These are phyloP conservation scores for Drosophila mojavensis DNA, from an alignment of 1,140 invertebrate species.

Conservation along the genomic window DNA sequence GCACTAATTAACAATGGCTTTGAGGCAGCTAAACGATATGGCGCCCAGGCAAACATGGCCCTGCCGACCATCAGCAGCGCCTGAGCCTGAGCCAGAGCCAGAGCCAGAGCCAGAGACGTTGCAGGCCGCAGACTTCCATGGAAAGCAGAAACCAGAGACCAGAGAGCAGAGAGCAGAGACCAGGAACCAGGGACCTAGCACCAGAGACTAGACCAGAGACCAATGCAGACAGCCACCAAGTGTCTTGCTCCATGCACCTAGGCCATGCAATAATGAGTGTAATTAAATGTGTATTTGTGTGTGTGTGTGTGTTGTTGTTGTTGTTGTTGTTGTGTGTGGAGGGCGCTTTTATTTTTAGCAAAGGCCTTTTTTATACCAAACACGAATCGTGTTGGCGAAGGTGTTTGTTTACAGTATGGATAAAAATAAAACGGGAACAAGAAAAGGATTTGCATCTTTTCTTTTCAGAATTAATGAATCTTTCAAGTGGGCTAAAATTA, in stretches of 20 bases:
- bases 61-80: neutral
- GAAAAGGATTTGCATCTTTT: neutral
- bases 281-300: constrained; percentile 6
- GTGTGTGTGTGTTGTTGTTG: neutral
- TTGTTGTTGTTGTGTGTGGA: neutral
- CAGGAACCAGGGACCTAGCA: constrained; percentile 1
- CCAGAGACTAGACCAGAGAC: constrained; percentile 14
- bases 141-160: constrained; percentile 9
- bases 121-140: constrained; percentile 6
- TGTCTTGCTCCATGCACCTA: constrained; percentile 7
- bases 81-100: neutral
- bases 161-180: constrained; percentile 14
- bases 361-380: neutral
- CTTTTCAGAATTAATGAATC: neutral
- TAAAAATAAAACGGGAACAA: too few species aligned
- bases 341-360: neutral
- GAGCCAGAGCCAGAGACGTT: neutral
- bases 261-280: constrained; percentile 1
- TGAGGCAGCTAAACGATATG: constrained; percentile 71
- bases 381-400: neutral
- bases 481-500: neutral
- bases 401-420: neutral
- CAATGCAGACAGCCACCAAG: constrained; percentile 1
- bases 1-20: constrained; percentile 79
- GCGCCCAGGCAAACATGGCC: constrained; percentile 27